Base-by-base conservation (phyloP, 2,888 invertebrate genomes). In the Cremastinae sp. region DNA sequence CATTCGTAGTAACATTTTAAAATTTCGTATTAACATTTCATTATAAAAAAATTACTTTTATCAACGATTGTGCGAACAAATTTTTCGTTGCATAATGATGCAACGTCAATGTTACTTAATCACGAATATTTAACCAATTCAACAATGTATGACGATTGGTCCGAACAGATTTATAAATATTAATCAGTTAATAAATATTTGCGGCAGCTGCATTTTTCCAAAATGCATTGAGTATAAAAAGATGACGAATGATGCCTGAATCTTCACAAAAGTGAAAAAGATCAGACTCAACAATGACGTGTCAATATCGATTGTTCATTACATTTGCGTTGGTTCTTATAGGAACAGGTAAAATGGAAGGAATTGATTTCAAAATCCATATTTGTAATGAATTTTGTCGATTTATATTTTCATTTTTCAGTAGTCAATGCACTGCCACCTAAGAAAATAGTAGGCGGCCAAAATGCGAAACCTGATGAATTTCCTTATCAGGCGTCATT, bases 401-500 rank as follows among this genome's bases (percentile, higher is more conserved):
- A n/a, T n/a, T n/a, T n/a, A n/a, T n/a, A 43, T 14, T 10, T 22
- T 4, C 39, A 2, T 20, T 49, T 51, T 22, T 8, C 28, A 69
- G 68, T 69, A 14, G 14, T 41, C 14, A 39, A 69, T 41, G 68
- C 51, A 14, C 49, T 5, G 9, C 58, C 39, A 45, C 77, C 79
- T 16, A 70, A 74, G 9, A 66, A 59, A 45, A 74, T 84, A 9
- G 81, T 85, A 0, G 84, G 85, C 9, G 85, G 85, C 0, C 5
- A 4, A 0, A 59, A 55, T 18, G 84, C 83, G 2, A 8, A 7
- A 0, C 22, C 16, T 1, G 83, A 82, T n/a, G 83, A 82, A 72
- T 82, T 82, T 49, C 83, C 85, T 1, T 82, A 83, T 51, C 83
- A 83, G 70, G 80, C 72, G 12, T 85, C 85, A 0, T 18, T 86